phyloP scores from a whole-genome alignment of 2,797 vertebrate genomes.

The Amblyraja radiata region DNA sequence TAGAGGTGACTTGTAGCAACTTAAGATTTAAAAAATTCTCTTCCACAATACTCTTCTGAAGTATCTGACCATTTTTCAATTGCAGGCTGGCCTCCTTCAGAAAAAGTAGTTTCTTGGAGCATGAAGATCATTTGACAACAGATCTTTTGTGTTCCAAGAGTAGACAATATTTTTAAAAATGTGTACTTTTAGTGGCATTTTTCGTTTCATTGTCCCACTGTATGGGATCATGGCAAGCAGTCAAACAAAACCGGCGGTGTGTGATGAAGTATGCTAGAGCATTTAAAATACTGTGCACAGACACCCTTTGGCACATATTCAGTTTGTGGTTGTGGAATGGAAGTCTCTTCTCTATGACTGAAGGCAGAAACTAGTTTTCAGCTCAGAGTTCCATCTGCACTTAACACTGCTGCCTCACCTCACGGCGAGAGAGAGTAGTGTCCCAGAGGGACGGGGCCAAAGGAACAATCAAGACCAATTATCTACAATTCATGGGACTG shows the following conservation, averaged over 20 bases:
- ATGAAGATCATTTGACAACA: neutral
- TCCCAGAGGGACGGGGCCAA: neutral
- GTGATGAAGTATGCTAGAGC: neutral
- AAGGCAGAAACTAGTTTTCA: neutral
- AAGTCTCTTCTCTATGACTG: no score
- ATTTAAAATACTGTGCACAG: neutral
- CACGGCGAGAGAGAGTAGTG: no score
- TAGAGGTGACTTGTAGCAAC: neutral
- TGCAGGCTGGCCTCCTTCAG: neutral
- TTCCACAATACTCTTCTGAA: neutral
- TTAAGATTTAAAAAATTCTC: neutral
- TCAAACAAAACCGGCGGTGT: no score
- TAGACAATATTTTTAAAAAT: neutral
- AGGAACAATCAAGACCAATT: neutral
- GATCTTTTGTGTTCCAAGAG: neutral
- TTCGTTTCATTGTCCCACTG: neutral
- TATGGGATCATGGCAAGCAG: neutral
- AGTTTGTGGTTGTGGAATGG: neutral
- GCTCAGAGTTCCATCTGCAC: neutral
- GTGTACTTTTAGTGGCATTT: neutral
- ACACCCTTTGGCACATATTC: neutral
- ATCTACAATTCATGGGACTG: no score
- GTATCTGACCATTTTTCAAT: neutral
- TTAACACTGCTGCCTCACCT: neutral
- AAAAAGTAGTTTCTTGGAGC: neutral